Percentiles rank a stretch among this genome's conserved stretches.
Evolutionary conservation across 2,888 invertebrate genomes (phyloP).

Genomic region (Sclerodermus sp.): DNA sequence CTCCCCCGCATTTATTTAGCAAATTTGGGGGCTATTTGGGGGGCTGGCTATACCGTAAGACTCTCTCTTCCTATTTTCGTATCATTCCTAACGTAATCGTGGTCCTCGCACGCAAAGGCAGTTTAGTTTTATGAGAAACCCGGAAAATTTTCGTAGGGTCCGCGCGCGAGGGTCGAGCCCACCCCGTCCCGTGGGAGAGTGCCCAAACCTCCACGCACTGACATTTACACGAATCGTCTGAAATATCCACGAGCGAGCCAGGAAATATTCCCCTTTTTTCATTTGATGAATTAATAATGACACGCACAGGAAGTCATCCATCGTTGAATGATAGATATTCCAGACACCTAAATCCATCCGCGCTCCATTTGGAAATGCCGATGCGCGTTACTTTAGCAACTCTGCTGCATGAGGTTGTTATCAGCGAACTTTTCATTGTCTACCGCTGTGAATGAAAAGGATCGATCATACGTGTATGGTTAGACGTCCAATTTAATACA

Average conservation of each 20-base stretch:
- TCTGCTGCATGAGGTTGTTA: too few species aligned
- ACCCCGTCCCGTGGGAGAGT: background rate
- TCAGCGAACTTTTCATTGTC: too few species aligned
- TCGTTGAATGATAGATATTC: too few species aligned
- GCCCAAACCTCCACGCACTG: background rate
- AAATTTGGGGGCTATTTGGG: too few species aligned
- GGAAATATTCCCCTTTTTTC: conserved; percentile 3
- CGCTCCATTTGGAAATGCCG: too few species aligned
- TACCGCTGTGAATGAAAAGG: too few species aligned
- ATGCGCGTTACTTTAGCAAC: too few species aligned
- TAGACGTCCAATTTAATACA: too few species aligned
- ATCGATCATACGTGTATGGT: too few species aligned
- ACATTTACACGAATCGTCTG: conserved; percentile 16
- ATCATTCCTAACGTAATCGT: conserved; percentile 23
- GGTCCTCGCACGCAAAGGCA: conserved; percentile 29
- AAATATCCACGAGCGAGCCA: conserved; percentile 31
- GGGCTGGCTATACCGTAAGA: too few species aligned
- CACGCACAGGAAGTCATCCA: background rate
- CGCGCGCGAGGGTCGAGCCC: background rate
- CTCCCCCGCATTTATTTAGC: too few species aligned
- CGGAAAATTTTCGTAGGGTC: conserved; percentile 22
- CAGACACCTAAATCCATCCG: too few species aligned
- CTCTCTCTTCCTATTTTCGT: conserved; percentile 10
- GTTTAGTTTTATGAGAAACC: conserved; percentile 29
- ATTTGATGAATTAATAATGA: conserved; percentile 34